Conservation (phyloP, 1,140 invertebrate genomes). For the Drosophila leontia region DNA sequence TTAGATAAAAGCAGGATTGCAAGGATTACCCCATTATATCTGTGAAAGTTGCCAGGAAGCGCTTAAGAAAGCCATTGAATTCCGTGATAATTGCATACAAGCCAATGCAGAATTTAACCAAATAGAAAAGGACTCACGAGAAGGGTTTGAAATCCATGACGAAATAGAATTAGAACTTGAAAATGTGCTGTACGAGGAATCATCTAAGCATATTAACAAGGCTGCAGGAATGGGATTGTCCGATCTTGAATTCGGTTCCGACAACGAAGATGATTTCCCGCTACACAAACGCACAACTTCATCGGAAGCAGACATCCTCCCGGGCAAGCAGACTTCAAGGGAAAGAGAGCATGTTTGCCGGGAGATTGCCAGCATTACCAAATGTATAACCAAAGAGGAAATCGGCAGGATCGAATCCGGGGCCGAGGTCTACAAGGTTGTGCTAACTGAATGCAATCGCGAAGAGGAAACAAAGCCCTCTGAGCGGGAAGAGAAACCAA, state of each 20-base stretch:
- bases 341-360: constrained; percentile 7
- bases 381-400: constrained; percentile 17
- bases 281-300: too few relatives aligned
- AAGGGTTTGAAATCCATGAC: constrained; percentile 1
- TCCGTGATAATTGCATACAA: constrained; percentile 51
- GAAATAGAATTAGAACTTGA: constrained; percentile 37
- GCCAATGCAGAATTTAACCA: constrained; percentile 31
- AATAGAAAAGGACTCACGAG: neutral
- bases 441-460: constrained; percentile 46
- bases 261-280: neutral
- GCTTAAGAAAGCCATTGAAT: constrained; percentile 49
- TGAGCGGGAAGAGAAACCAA: neutral
- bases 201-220: neutral
- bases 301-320: neutral
- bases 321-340: neutral
- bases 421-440: constrained; percentile 58
- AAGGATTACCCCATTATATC: constrained; percentile 35
- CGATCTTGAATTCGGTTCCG: neutral
- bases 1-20: constrained; percentile 35
- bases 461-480: constrained; percentile 6
- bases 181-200: constrained; percentile 39
- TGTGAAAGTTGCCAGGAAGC: constrained; percentile 38
- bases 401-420: constrained; percentile 34
- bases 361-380: constrained; percentile 6
- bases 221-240: neutral